Conservation (phyloP, 2,113 vertebrate genomes). For the Genyomyrus donnyi region DNA sequence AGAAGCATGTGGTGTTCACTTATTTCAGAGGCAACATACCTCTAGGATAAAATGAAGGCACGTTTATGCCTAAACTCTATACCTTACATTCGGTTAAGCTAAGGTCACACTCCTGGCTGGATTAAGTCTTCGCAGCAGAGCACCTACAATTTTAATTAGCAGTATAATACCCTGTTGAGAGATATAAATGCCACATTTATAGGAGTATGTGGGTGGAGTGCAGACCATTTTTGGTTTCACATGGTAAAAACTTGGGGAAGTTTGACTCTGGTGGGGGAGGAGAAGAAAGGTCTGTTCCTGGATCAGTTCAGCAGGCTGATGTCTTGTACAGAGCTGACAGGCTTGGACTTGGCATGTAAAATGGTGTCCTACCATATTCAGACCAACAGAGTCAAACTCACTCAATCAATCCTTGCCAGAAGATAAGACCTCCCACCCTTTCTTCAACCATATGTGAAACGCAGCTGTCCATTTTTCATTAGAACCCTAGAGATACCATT, state of each 20-base stretch:
- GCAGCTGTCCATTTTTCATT: not conserved
- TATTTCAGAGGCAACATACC: not conserved
- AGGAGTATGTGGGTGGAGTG: not conserved
- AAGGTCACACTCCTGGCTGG: not conserved
- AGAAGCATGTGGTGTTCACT: not conserved
- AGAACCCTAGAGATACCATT: not conserved
- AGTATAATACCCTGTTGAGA: not conserved
- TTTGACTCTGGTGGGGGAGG: not conserved
- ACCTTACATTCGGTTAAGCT: not conserved
- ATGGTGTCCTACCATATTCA: not conserved
- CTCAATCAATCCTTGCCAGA: not conserved
- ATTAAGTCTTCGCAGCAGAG: not conserved
- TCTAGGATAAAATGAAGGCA: not conserved
- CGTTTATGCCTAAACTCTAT: not conserved
- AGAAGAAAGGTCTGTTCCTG: not conserved
- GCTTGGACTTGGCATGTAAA: not conserved
- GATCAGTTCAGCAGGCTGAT: not conserved
- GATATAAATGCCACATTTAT: not conserved
- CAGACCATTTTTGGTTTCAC: not conserved
- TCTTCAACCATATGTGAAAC: not conserved
- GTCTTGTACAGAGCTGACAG: not conserved
- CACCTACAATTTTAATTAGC: not conserved
- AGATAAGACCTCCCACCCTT: not conserved
- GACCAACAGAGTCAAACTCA: not conserved
- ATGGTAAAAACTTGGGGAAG: not conserved